A percentile compares a stretch with the other conserved stretches of the same genome.
Conservation (phyloP, 2,888 invertebrate species). For the Euclidia mi region DNA sequence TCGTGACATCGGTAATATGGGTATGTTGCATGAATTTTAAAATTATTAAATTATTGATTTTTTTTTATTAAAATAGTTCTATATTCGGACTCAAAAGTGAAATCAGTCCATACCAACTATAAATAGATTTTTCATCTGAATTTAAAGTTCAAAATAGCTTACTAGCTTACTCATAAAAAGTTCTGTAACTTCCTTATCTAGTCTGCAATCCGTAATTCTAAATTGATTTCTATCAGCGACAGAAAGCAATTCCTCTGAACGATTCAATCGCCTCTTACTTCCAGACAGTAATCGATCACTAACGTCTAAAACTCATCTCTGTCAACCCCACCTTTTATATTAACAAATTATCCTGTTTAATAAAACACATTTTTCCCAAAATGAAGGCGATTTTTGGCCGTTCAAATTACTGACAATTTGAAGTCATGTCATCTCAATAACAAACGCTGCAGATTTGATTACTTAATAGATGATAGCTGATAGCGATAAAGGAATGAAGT, state of each 20-base stretch:
- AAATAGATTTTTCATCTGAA: too few relatives aligned
- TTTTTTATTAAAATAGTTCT: too few relatives aligned
- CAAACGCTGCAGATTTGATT: constrained; percentile 33
- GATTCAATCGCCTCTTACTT: constrained; percentile 13
- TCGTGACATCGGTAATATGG: too few relatives aligned
- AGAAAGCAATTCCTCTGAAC: constrained; percentile 16
- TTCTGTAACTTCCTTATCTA: neutral
- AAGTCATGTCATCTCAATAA: constrained; percentile 32
- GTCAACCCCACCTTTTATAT: constrained; percentile 46
- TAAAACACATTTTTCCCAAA: constrained; percentile 42
- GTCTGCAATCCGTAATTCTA: constrained; percentile 9
- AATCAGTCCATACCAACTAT: too few relatives aligned
- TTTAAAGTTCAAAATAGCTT: too few relatives aligned
- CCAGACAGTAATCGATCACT: constrained; percentile 36
- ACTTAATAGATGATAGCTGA: neutral
- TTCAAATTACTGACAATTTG: constrained; percentile 25
- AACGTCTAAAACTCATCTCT: constrained; percentile 43
- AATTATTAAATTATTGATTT: too few relatives aligned
- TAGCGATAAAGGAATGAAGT: too few relatives aligned
- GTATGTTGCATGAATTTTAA: too few relatives aligned
- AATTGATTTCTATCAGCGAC: constrained; percentile 16
- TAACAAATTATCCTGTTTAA: constrained; percentile 40
- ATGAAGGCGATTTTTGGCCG: constrained; percentile 28
- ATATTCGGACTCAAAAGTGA: too few relatives aligned
- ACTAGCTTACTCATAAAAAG: too few relatives aligned